A percentile compares a stretch with the other conserved stretches of the same genome.
Conservation (phyloP, 1,140 invertebrate genomes). For the Pemphigus obesinymphae region DNA sequence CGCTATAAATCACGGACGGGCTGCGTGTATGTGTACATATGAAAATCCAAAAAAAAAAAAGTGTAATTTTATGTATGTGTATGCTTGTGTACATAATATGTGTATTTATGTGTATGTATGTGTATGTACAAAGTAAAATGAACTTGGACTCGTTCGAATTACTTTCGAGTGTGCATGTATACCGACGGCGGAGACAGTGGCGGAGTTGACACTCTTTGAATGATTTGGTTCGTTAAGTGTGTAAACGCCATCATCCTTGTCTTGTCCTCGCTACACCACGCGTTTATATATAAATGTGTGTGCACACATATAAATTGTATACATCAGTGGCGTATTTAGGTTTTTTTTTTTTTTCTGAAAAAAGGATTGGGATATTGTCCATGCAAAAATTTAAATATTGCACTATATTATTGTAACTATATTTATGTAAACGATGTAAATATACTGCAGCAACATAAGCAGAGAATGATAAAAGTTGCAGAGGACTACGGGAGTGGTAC, state of each 20-base stretch:
- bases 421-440: too few species aligned
- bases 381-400: too few species aligned
- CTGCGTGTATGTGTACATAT: not conserved
- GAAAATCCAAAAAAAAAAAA: not conserved
- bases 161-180: not conserved
- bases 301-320: not conserved
- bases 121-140: not conserved
- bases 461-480: too few species aligned
- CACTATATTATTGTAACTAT: too few species aligned
- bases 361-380: too few species aligned
- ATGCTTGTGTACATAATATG: not conserved
- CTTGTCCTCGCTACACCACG: not conserved
- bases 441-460: too few species aligned
- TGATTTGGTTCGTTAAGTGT: slow-evolving; percentile 34
- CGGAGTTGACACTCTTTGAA: slow-evolving; percentile 2
- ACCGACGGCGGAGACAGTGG: not conserved
- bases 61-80: not conserved
- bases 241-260: not conserved
- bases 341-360: too few species aligned
- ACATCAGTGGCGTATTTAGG: too few species aligned
- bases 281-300: not conserved
- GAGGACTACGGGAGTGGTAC: too few species aligned
- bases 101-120: not conserved
- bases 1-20: not conserved
- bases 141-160: not conserved